Base-by-base conservation (phyloP, 2,797 vertebrate species). In the Muscicapa striata region DNA sequence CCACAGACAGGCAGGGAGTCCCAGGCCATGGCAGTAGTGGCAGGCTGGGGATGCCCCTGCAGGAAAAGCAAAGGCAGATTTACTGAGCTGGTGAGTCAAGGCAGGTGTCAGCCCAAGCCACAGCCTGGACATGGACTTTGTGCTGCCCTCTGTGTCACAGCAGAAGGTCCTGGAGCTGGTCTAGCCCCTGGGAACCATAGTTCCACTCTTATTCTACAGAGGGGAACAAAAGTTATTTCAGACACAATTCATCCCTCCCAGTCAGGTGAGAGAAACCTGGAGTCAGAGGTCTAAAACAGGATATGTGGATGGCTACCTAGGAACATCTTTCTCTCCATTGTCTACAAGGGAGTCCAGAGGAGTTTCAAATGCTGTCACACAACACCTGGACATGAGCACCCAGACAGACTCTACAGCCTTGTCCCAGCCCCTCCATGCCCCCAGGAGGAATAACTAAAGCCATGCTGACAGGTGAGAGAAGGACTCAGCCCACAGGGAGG, bases 401-500 rank as follows among this genome's bases (percentile, higher is more conserved):
- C 13, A 6, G 23, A 20, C 0, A 7, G 7, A 20, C 18, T 24
- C 36, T 38, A 17, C 27, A 43, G 12, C 21, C 63, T 49, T 38
- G 58, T 26, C 45, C 52, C 6, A 2, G 40, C 27, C 59, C 38
- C 59, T 29, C 10, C 1, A 5, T 36, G 61, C 26, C 38, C 5
- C 29, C 5, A 18, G 57, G 13, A 51, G 15, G 48, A 5, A 34
- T 32, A 40, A 6, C 34, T 36, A 6, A 45, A 64, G 45, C 79
- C 46, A 2, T 9, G 8, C 36, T 41, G 15, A 17, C 0, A 0
- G 20, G 3, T 13, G 23, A 20, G 32, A 48, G 15, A 55, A 69
- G 38, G 57, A 58, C 17, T 55, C 12, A 59, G 6, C 18, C 23
- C n/a, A 17, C 2, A 23, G n/a, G 58, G 62, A 90, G 38, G 12